Evolutionary conservation across 2,797 vertebrate species (phyloP).

Genomic region (Pipistrellus nathusii): DNA sequence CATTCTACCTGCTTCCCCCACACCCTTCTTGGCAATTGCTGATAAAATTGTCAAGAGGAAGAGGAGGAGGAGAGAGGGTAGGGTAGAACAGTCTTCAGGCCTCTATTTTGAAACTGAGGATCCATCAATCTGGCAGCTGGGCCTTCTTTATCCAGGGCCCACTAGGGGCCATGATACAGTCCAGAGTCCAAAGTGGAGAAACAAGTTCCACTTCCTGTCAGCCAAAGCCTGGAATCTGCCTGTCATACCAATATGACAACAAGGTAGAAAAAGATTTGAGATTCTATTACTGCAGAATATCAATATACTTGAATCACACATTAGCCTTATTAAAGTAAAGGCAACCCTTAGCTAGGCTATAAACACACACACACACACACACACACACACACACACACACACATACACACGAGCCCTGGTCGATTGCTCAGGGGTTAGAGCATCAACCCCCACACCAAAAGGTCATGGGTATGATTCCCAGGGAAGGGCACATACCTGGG

Average conservation of each 20-base stretch:
- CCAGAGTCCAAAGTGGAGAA: constrained; percentile 38
- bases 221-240: constrained; percentile 43
- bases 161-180: background rate
- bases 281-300: constrained; percentile 64
- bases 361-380: background rate
- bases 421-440: background rate
- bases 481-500: background rate
- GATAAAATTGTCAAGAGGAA: constrained; percentile 30
- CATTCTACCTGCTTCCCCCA: constrained; percentile 63
- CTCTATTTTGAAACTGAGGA: constrained; percentile 57
- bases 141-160: constrained; percentile 41
- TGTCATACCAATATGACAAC: constrained; percentile 58
- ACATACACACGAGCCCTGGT: background rate
- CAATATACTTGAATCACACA: constrained; percentile 60
- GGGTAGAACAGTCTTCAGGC: background rate
- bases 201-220: constrained; percentile 20
- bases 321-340: constrained; percentile 60
- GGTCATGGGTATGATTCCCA: background rate
- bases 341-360: constrained; percentile 46
- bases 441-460: background rate
- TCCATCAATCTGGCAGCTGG: background rate
- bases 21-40: constrained; percentile 64
- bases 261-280: constrained; percentile 25
- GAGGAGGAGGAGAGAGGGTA: background rate
- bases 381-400: too few species aligned